Conservation (phyloP, 2,797 vertebrate species). For the Myotis daubentonii region DNA sequence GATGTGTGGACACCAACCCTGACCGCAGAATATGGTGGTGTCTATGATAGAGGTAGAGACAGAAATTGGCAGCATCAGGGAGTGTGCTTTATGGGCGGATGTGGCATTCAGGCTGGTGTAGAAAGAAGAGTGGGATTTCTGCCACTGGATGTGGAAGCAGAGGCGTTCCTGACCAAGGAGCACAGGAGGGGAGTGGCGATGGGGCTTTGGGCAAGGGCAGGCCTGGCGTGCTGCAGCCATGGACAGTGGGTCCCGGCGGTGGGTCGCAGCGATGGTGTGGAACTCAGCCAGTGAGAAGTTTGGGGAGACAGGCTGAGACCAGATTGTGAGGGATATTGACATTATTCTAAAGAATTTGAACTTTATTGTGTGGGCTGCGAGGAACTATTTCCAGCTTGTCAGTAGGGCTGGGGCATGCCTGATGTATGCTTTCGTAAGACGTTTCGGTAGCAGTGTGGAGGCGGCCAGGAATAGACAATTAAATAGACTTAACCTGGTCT, state of each 20-base stretch:
- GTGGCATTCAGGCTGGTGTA: not conserved
- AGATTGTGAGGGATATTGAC: not conserved
- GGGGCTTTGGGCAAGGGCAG: not conserved
- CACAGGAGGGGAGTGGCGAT: rapidly evolving
- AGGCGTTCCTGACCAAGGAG: not conserved
- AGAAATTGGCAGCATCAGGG: not conserved
- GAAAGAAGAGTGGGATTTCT: not conserved
- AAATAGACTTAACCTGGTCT: not conserved
- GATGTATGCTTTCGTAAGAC: not conserved
- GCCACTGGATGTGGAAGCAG: not conserved
- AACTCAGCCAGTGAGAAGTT: not conserved
- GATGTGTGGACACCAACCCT: not conserved
- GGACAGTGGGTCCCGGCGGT: not conserved
- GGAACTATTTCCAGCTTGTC: not conserved
- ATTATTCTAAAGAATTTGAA: not conserved
- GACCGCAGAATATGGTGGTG: not conserved
- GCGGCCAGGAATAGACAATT: not conserved
- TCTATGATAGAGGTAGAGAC: not conserved
- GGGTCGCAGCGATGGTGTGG: not conserved
- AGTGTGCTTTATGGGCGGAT: not conserved
- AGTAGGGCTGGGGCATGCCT: not conserved
- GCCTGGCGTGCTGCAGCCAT: not conserved
- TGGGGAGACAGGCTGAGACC: not conserved
- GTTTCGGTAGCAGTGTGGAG: not conserved
- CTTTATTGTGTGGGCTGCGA: not conserved